Evolutionary conservation across 2,888 invertebrate species (phyloP), one percentile per base, ranked within the genome.

Genomic region (Apamea crenata): DNA sequence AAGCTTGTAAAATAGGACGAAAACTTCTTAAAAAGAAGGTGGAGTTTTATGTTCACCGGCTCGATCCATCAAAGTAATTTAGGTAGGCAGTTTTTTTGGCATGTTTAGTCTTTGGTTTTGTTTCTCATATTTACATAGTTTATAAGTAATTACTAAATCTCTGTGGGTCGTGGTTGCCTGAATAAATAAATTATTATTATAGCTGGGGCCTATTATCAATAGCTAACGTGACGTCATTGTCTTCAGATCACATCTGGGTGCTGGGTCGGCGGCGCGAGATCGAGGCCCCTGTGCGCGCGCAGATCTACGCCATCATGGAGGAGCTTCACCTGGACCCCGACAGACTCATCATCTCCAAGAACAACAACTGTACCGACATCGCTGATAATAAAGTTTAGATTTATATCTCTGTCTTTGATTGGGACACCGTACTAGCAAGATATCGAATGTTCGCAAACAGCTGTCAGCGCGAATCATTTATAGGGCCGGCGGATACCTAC

Each of bases 181-280:
- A 29, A 61, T n/a, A 29, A 61, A 29, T 1, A 29, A 29, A 7
- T 29, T 29, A 61, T n/a, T 56, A 56, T 2, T 16, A 61, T 29
- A 61, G 61, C 14, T 29, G 29, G 61, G 59, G 7, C 14, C 21
- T 59, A 25, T 10, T 44, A 25, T 59, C 40, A 12, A 50, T 53
- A 36, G 44, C n/a, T 73, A 29, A 44, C 53, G n/a, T 59, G 21
- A 59, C 21, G 18, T 12, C n/a, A 29, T 56, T 14, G 29, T n/a
- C 7, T 32, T 25, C 65, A 97, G 98, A 98, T 96, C 97, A 98
- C 90, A 97, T 98, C 84, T 98, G 98, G 98, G 96, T 98, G 78
- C 95, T 98, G 91, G 98, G 98, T 2, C 97, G 98, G 47, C 93
- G 96, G 84, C 97, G 97, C 77, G 98, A 98, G 93, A 97, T 98